These are phyloP conservation scores for Actinemys pallida DNA, from an alignment of 2,113 vertebrate species.

Conservation along the genomic window DNA sequence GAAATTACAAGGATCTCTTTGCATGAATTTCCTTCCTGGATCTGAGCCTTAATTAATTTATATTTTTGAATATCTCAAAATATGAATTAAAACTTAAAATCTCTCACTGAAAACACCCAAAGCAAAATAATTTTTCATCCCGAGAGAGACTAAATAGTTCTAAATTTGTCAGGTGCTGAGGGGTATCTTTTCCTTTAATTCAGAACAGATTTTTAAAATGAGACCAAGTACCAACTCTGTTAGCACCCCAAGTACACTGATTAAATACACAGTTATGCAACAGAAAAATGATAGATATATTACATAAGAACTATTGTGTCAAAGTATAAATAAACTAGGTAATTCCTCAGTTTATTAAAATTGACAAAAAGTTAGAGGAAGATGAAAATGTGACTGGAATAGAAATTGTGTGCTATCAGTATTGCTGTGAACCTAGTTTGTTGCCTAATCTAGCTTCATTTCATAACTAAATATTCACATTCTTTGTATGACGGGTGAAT, in stretches of 20 bases:
- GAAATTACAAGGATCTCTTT: not conserved
- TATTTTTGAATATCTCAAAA: not conserved
- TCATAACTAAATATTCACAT: not conserved
- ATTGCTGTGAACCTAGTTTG: not conserved
- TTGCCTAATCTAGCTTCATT: not conserved
- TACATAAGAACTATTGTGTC: accelerated
- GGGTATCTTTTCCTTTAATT: not conserved
- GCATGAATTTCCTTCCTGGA: not conserved
- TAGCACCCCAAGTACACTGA: not conserved
- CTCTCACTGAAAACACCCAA: not conserved
- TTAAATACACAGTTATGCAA: not conserved
- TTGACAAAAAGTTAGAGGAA: not conserved
- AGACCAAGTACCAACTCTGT: not conserved
- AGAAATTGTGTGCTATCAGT: not conserved
- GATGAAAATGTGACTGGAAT: accelerated
- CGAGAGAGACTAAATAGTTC: not conserved
- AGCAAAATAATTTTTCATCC: not conserved
- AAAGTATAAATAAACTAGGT: not conserved
- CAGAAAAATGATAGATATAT: not conserved
- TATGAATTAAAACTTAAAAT: not conserved
- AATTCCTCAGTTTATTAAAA: not conserved
- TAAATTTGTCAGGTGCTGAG: not conserved
- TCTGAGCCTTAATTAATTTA: not conserved
- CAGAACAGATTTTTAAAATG: not conserved
- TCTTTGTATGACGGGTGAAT: not conserved